A percentile compares a stretch with the other conserved stretches of the same genome.
Evolutionary conservation across 1,140 invertebrate genomes (phyloP).

Genomic region (Condylostylus longicornis): DNA sequence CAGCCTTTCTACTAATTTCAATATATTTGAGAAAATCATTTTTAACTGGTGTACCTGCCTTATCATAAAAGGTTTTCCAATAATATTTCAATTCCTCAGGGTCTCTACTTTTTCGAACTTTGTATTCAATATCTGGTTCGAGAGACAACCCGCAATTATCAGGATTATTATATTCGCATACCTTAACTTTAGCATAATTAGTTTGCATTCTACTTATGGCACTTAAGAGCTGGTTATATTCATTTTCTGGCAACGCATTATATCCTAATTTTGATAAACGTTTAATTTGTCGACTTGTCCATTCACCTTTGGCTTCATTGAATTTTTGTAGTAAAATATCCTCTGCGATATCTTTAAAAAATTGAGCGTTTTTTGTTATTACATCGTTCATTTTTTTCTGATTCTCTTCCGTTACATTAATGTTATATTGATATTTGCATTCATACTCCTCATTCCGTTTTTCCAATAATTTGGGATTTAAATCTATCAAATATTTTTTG

Average conservation of each 20-base stretch:
- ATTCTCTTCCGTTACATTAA: slow-evolving; percentile 24
- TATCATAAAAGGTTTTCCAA: slow-evolving; percentile 65
- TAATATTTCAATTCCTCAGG: slow-evolving; percentile 53
- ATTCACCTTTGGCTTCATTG: slow-evolving; percentile 11
- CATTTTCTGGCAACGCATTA: slow-evolving; percentile 13
- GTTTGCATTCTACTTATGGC: slow-evolving; percentile 57
- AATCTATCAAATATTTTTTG: too few species aligned
- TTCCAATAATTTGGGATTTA: too few species aligned
- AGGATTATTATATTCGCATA: slow-evolving; percentile 52
- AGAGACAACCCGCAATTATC: slow-evolving; percentile 59
- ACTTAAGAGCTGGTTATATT: slow-evolving; percentile 39
- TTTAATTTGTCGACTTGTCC: slow-evolving; percentile 19
- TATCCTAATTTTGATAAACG: slow-evolving; percentile 17
- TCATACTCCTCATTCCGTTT: too few species aligned
- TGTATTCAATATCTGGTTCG: slow-evolving; percentile 61
- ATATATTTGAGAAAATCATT: slow-evolving; percentile 55
- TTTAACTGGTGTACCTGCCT: slow-evolving; percentile 52
- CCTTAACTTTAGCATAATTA: slow-evolving; percentile 62
- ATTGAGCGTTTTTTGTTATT: slow-evolving; percentile 15
- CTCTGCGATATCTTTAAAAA: slow-evolving; percentile 17
- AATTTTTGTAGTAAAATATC: slow-evolving; percentile 12
- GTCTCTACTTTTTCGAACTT: slow-evolving; percentile 49
- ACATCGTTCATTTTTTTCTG: slow-evolving; percentile 18
- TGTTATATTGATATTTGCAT: too few species aligned
- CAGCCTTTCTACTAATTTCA: slow-evolving; percentile 59